Conservation (phyloP, 2,797 vertebrate genomes). For the Botia almorhae region DNA sequence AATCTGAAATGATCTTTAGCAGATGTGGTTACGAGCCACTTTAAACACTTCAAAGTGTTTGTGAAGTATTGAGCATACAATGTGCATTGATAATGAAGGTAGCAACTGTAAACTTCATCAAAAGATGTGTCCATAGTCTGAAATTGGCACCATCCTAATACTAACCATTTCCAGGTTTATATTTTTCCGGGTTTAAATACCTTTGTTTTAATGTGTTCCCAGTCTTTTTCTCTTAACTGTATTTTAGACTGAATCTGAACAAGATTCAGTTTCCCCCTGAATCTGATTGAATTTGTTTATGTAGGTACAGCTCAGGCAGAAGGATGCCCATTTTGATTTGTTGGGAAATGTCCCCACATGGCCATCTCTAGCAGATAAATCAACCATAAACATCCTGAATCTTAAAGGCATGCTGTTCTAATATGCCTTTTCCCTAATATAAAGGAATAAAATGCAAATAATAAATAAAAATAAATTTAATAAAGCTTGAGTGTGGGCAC, state of each 20-base stretch:
- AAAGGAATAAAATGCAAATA: slow-evolving; percentile 15
- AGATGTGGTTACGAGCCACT: background rate
- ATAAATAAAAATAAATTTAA: slow-evolving; percentile 13
- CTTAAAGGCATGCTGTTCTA: background rate
- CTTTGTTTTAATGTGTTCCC: too few species aligned
- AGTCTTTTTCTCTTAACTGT: too few species aligned
- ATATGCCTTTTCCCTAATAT: background rate
- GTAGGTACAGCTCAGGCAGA: too few species aligned
- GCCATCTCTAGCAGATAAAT: background rate
- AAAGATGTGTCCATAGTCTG: too few species aligned
- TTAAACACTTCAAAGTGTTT: background rate
- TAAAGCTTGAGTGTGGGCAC: slow-evolving; percentile 15
- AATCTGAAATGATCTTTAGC: slow-evolving; percentile 39
- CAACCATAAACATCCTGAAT: background rate
- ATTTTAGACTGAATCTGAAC: too few species aligned
- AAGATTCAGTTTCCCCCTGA: too few species aligned
- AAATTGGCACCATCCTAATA: too few species aligned
- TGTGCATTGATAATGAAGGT: background rate
- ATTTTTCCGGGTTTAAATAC: too few species aligned
- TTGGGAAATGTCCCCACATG: background rate
- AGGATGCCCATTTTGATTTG: background rate
- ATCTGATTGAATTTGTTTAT: too few species aligned
- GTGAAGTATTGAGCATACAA: background rate
- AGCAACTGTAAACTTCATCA: background rate
- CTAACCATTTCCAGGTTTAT: too few species aligned